Evolutionary conservation across 2,797 vertebrate species (phyloP).

Genomic region (Crossoptilon crossoptilon): DNA sequence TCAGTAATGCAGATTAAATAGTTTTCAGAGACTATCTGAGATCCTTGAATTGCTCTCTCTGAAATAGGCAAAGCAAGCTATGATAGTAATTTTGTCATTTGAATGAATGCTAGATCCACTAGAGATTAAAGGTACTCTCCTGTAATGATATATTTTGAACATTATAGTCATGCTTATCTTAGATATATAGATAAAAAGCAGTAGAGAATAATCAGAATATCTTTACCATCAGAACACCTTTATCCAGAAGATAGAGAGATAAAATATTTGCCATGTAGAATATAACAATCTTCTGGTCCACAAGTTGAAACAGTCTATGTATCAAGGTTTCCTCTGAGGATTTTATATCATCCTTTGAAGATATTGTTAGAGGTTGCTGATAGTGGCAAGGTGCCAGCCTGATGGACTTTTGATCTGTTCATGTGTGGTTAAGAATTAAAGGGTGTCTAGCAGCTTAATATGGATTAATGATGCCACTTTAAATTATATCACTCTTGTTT

Average conservation of each 20-base stretch:
- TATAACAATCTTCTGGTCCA: neutral
- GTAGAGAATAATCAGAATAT: neutral
- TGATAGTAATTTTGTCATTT: neutral
- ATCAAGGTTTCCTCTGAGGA: slow-evolving; percentile 16
- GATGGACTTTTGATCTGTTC: slow-evolving; percentile 49
- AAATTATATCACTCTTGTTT: slow-evolving; percentile 32
- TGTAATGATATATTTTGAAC: neutral
- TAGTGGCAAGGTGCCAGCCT: slow-evolving; percentile 45
- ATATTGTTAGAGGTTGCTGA: neutral
- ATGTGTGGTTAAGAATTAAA: slow-evolving; percentile 26
- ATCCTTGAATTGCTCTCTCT: neutral
- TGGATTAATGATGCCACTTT: slow-evolving; percentile 36
- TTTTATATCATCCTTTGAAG: slow-evolving; percentile 51
- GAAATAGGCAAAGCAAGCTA: slow-evolving; percentile 4
- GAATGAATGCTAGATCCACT: neutral
- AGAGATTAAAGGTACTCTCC: neutral
- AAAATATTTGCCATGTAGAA: neutral
- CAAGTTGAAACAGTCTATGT: neutral
- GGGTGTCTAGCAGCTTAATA: neutral
- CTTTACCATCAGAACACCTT: neutral
- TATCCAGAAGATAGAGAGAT: neutral
- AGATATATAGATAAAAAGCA: neutral
- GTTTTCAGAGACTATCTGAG: neutral
- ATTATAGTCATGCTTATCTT: neutral
- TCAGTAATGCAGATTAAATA: neutral